Conservation (phyloP, 1,140 invertebrate genomes). For the Cydia fagiglandana region DNA sequence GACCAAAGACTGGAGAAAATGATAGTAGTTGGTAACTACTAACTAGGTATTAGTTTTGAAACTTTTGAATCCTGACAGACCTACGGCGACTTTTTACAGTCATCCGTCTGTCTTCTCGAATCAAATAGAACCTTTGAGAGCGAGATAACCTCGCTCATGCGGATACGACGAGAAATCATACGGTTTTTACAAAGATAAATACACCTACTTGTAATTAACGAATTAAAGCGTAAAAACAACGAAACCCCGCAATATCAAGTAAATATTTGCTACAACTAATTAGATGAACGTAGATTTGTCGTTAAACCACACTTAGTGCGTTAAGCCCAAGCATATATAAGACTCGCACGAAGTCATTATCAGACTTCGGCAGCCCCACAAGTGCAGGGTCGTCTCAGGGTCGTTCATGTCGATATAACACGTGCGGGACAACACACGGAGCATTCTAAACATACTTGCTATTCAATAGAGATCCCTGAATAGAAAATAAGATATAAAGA, state of each 20-base stretch:
- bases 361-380: slow-evolving; percentile 41
- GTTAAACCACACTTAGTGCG: slow-evolving; percentile 36
- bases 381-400: slow-evolving; percentile 44
- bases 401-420: slow-evolving; percentile 26
- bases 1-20: too few relatives aligned
- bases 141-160: too few relatives aligned
- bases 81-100: too few relatives aligned
- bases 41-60: too few relatives aligned
- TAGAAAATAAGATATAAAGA: neutral
- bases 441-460: neutral
- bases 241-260: neutral
- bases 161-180: neutral
- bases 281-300: slow-evolving; percentile 22
- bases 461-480: too few relatives aligned
- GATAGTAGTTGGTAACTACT: too few relatives aligned
- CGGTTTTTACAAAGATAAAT: neutral
- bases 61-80: too few relatives aligned
- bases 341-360: slow-evolving; percentile 43
- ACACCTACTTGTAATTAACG: neutral
- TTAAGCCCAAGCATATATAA: slow-evolving; percentile 40
- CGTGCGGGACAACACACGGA: neutral
- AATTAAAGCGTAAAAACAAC: neutral
- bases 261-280: slow-evolving; percentile 21
- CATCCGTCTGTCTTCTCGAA: too few relatives aligned
- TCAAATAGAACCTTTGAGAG: too few relatives aligned